Evolutionary conservation across 2,888 invertebrate species (phyloP), one percentile per base, ranked within the genome.

Genomic region (Trachelus stipa): DNA sequence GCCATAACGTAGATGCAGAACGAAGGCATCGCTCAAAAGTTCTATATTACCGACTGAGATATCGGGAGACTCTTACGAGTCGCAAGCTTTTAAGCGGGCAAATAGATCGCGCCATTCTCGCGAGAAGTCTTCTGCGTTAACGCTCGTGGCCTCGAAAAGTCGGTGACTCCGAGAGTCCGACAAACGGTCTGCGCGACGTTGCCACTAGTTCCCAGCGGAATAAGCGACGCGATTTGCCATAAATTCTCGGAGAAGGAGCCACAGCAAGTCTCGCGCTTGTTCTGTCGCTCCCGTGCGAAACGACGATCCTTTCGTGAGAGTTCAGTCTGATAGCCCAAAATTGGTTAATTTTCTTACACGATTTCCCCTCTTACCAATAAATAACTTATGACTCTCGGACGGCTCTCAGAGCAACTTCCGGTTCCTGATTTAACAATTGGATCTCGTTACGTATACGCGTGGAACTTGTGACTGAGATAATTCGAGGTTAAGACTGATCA

Each of bases 81-180:
- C 68, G 88, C 88, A 89, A 86, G 84, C 89, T 89, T 89, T 89
- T 90, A 86, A 85, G 87, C 85, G 85, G 87, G 85, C 90, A 90
- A 90, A 88, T 88, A 91, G 91, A 91, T 91, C 88, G 91, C 91
- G 90, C 87, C 88, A 87, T 88, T 89, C 89, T 90, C 90, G 88
- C 86, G 86, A 86, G 87, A 86, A 88, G 56, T 56, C 56, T 56
- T 56, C 56, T 23, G 56, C 56, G 87, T 86, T 88, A 86, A 88
- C 85, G 85, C 56, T 56, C 86, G 88, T 91, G 91, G 89, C 91
- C 91, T 91, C 91, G 91, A 91, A 91, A 91, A 91, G 91, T 91
- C 91, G 91, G 90, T 91, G 91, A 91, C 90, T 91, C 88, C 88
- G 84, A 81, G 82, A 82, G 83, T 82, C 83, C 86, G 83, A 85